phyloP scores from a whole-genome alignment of 2,797 vertebrate genomes.

The Ceryle rudis region DNA sequence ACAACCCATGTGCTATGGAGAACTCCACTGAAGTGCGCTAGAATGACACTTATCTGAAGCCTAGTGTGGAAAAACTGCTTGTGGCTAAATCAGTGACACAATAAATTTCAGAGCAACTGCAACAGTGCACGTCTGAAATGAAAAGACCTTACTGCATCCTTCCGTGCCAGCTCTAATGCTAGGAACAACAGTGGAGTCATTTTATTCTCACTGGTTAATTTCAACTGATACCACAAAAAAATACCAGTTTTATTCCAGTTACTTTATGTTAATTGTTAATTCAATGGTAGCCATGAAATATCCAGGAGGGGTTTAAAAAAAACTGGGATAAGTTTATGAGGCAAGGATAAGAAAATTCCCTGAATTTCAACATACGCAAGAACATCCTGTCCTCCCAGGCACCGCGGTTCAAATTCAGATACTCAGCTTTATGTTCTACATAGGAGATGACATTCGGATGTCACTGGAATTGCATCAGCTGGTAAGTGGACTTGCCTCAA shows the following conservation, averaged over 20 bases:
- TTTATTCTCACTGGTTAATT: neutral
- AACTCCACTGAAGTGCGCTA: neutral
- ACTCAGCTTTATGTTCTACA: constrained; percentile 35
- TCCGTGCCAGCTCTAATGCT: neutral
- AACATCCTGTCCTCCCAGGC: constrained; percentile 34
- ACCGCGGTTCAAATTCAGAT: neutral
- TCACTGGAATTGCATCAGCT: constrained; percentile 52
- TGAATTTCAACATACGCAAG: neutral
- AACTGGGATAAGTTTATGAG: neutral
- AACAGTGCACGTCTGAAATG: neutral
- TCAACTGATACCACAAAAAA: neutral
- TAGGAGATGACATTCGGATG: neutral
- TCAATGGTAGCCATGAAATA: neutral
- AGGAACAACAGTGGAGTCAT: neutral
- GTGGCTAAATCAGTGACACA: neutral
- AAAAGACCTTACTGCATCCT: neutral
- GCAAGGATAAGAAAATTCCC: neutral
- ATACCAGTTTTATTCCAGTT: neutral
- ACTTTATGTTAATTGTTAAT: neutral
- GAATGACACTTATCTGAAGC: neutral
- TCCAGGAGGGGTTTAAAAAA: neutral
- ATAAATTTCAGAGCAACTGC: neutral
- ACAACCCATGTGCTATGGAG: neutral
- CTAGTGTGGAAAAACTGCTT: neutral
- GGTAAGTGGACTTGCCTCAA: neutral